Percentiles rank a stretch among this genome's conserved stretches.
phyloP scores from a whole-genome alignment of 1,140 invertebrate genomes.

The Heterodera carotae region DNA sequence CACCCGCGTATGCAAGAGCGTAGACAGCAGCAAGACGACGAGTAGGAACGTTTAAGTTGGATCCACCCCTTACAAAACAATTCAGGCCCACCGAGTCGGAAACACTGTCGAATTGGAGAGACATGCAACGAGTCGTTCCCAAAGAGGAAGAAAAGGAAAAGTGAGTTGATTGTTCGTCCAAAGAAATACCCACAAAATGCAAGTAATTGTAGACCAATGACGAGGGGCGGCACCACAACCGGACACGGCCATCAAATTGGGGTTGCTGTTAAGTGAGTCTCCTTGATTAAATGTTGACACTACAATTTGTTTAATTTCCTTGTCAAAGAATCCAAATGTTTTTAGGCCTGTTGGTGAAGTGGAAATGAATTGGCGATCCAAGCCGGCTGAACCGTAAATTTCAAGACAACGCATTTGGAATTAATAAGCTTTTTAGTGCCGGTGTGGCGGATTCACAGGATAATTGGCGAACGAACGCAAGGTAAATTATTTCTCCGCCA shows the following conservation, averaged over 20 bases:
- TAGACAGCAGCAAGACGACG: constrained; percentile 2
- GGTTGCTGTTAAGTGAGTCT: background rate
- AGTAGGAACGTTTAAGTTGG: background rate
- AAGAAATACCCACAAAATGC: background rate
- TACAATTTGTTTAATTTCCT: background rate
- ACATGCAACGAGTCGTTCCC: background rate
- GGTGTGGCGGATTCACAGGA: background rate
- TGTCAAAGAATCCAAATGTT: background rate
- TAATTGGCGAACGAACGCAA: background rate
- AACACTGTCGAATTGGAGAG: background rate
- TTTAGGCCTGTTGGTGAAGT: background rate
- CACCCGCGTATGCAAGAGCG: background rate
- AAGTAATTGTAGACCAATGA: background rate
- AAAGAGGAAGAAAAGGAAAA: constrained; percentile 4
- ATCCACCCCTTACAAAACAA: background rate
- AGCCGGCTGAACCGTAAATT: background rate
- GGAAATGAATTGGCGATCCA: constrained; percentile 7
- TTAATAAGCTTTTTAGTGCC: too few species aligned
- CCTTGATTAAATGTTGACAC: background rate
- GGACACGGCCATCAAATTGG: too few species aligned
- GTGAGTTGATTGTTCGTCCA: background rate
- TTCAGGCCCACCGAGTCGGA: constrained; percentile 2
- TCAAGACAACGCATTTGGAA: background rate
- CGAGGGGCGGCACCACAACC: too few species aligned
- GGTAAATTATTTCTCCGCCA: background rate